Conservation (phyloP, 2,888 invertebrate genomes). For the Megastigmus dorsalis region DNA sequence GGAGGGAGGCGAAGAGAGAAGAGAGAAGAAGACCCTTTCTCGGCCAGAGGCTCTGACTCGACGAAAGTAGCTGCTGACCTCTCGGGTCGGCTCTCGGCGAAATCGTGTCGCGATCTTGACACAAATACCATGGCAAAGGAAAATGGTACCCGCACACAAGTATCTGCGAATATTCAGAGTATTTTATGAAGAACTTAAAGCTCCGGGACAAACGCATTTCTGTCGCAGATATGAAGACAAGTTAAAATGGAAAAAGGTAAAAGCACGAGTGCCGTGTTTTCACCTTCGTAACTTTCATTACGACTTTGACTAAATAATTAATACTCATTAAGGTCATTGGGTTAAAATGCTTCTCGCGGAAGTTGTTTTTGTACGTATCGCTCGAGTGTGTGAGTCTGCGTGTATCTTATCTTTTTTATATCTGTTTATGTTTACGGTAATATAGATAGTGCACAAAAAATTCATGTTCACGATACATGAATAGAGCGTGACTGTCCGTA, state of each 20-base stretch:
- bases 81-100: conserved; percentile 56
- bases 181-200: conserved; percentile 16
- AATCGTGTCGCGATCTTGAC: conserved; percentile 60
- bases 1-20: conserved; percentile 10
- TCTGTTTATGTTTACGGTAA: conserved; percentile 4
- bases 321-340: conserved; percentile 66
- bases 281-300: conserved; percentile 19
- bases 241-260: not conserved
- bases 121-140: conserved; percentile 53
- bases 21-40: conserved; percentile 57
- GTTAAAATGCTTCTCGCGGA: conserved; percentile 58
- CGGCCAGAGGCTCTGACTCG: conserved; percentile 54
- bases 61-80: conserved; percentile 63
- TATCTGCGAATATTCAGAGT: conserved; percentile 10
- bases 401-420: conserved; percentile 17
- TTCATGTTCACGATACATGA: conserved; percentile 20
- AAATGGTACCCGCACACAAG: conserved; percentile 26
- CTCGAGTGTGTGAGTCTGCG: conserved; percentile 3
- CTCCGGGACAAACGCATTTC: conserved; percentile 15
- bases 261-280: not conserved
- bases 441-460: conserved; percentile 16
- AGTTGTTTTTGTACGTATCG: conserved; percentile 13
- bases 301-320: conserved; percentile 40
- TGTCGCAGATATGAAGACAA: not conserved
- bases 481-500: conserved; percentile 19